phyloP scores from a whole-genome alignment of 2,797 vertebrate genomes.

The Periparus ater region DNA sequence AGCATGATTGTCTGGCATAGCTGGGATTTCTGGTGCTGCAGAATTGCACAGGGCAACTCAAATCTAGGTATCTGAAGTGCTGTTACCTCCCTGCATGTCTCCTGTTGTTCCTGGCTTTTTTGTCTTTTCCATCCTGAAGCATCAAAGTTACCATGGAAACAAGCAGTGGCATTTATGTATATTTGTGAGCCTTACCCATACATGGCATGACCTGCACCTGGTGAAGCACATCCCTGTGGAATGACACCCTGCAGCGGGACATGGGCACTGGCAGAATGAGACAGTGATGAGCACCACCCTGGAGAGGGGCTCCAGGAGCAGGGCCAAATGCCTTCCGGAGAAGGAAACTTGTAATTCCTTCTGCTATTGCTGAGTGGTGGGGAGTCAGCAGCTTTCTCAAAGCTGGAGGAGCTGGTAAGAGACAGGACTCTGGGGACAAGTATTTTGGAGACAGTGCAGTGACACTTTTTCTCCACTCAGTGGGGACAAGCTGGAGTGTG shows the following conservation, averaged over 20 bases:
- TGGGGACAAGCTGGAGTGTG: background rate
- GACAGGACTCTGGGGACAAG: fast-evolving
- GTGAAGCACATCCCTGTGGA: background rate
- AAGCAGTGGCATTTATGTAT: constrained; percentile 12
- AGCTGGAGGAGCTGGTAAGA: background rate
- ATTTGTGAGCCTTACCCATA: constrained; percentile 15
- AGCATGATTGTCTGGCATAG: background rate
- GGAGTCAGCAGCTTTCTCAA: background rate
- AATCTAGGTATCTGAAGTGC: background rate
- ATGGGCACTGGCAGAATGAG: background rate
- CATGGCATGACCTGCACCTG: constrained; percentile 9
- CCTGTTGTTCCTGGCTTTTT: constrained; percentile 19
- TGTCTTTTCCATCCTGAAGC: constrained; percentile 48
- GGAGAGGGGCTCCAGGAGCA: fast-evolving
- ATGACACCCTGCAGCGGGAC: background rate
- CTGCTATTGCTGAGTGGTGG: background rate
- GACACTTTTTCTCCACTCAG: background rate
- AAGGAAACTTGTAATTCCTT: background rate
- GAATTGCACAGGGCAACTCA: background rate
- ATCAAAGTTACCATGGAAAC: constrained; percentile 74
- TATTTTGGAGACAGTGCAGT: background rate
- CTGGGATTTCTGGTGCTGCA: background rate
- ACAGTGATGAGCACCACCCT: too few relatives aligned
- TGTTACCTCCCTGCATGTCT: background rate
- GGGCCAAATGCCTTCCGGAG: background rate